Conservation (phyloP, 1,140 invertebrate species). For the Metopolophium dirhodum region DNA sequence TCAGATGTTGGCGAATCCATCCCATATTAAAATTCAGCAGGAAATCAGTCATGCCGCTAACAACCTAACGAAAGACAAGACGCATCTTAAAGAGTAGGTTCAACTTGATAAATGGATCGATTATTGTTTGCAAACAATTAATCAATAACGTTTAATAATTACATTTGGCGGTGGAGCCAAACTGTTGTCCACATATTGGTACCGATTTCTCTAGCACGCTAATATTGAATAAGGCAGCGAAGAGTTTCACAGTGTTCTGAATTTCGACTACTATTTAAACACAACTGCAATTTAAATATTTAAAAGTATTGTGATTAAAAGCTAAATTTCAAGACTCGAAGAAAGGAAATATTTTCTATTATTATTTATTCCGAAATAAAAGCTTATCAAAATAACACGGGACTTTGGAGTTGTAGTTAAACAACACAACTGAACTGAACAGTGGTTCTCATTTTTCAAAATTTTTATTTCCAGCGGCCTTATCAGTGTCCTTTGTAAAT, state of each 20-base stretch:
- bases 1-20: conserved; percentile 49
- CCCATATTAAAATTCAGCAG: conserved; percentile 14
- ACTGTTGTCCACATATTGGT: background rate
- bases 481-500: background rate
- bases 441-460: conserved; percentile 3
- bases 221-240: background rate
- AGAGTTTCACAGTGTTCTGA: background rate
- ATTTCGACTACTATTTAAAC: background rate
- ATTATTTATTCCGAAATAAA: background rate
- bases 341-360: background rate
- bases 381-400: conserved; percentile 14
- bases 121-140: background rate
- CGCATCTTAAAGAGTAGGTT: background rate
- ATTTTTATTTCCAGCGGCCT: background rate
- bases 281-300: background rate
- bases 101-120: background rate
- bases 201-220: background rate
- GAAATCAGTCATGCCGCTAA: background rate
- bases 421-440: background rate
- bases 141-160: background rate
- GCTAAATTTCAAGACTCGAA: background rate
- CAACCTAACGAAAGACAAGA: background rate
- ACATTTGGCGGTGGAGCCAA: background rate
- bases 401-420: background rate
- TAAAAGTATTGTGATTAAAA: background rate